Evolutionary conservation across 2,113 vertebrate species (phyloP).

Genomic region (Eleginops maclovinus): DNA sequence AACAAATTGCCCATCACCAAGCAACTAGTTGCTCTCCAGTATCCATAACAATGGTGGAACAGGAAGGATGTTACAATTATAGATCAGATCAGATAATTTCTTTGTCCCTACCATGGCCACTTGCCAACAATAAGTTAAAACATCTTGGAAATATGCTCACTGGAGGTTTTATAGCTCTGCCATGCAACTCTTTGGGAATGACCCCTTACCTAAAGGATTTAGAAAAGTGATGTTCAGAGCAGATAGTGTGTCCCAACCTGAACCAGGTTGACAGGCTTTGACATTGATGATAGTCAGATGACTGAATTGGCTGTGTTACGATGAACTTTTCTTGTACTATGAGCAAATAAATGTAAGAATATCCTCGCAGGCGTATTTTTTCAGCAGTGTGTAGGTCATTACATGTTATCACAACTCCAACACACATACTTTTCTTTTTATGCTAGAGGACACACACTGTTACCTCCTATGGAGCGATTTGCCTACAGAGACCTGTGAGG

Average conservation of each 20-base stretch:
- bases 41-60: not conserved
- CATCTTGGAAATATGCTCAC: not conserved
- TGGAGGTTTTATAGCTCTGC: not conserved
- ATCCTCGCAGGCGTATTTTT: not conserved
- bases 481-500: constrained; percentile 59
- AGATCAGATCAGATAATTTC: not conserved
- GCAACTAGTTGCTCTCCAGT: not conserved
- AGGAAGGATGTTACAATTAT: not conserved
- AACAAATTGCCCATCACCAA: not conserved
- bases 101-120: not conserved
- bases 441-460: not conserved
- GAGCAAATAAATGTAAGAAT: not conserved
- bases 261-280: not conserved
- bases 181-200: not conserved
- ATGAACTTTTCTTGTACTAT: not conserved
- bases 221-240: not conserved
- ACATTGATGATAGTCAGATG: not conserved
- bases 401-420: constrained; percentile 5
- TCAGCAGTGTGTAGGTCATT: constrained; percentile 3
- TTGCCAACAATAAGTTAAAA: not conserved
- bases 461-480: constrained; percentile 46
- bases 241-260: not conserved
- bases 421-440: constrained; percentile 14
- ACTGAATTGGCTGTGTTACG: not conserved
- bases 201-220: not conserved